phyloP scores from a whole-genome alignment of 2,888 invertebrate genomes.

The Drosophila ustulata region DNA sequence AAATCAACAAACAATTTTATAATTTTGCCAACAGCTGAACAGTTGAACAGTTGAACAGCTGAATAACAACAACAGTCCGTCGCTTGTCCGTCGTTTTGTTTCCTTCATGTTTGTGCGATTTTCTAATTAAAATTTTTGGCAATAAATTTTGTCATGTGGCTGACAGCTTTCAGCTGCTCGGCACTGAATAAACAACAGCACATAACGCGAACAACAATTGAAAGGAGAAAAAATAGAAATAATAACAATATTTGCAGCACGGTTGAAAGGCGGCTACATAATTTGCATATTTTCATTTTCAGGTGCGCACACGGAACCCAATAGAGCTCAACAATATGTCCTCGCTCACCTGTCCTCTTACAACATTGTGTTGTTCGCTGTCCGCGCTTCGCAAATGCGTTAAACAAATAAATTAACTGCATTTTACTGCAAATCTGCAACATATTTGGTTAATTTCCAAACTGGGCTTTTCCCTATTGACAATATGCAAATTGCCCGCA shows the following conservation, averaged over 20 bases:
- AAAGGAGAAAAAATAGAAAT: slow-evolving; percentile 9
- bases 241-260: slow-evolving; percentile 46
- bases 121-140: slow-evolving; percentile 70
- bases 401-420: slow-evolving; percentile 72
- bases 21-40: slow-evolving; percentile 42
- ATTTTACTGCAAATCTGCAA: slow-evolving; percentile 59
- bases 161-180: slow-evolving; percentile 54
- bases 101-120: slow-evolving; percentile 36
- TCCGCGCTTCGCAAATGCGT: slow-evolving; percentile 43
- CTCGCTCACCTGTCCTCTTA: slow-evolving; percentile 15
- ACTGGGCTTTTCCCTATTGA: slow-evolving; percentile 33
- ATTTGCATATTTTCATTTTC: slow-evolving; percentile 50
- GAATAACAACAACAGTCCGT: neutral
- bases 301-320: slow-evolving; percentile 7
- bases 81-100: neutral
- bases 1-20: slow-evolving; percentile 61
- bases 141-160: slow-evolving; percentile 56
- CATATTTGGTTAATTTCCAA: slow-evolving; percentile 72
- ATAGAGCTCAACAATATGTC: slow-evolving; percentile 52
- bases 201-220: slow-evolving; percentile 5
- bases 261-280: slow-evolving; percentile 26
- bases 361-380: slow-evolving; percentile 1
- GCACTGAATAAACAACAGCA: slow-evolving; percentile 16
- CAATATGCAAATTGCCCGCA: slow-evolving; percentile 57
- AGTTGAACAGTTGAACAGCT: slow-evolving; percentile 13